A percentile compares a stretch with the other conserved stretches of the same genome.
Conservation (phyloP, 2,797 vertebrate species). For the Spinibarbus caldwelli region DNA sequence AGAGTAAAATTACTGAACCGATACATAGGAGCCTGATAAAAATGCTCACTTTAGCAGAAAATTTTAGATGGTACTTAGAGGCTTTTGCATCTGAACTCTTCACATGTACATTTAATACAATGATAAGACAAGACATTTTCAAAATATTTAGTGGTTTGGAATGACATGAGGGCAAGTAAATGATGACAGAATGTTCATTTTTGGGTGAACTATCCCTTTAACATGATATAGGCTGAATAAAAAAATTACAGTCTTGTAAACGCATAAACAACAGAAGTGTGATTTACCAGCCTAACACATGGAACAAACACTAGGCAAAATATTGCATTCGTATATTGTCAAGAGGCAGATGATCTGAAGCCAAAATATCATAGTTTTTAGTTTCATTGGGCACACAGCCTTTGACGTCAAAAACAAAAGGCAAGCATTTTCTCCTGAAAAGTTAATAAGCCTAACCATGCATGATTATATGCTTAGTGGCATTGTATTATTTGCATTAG, state of each 20-base stretch:
- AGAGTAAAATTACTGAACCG: background rate
- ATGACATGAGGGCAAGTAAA: background rate
- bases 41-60: background rate
- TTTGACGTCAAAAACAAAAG: background rate
- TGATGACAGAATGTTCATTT: background rate
- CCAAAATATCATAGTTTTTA: background rate
- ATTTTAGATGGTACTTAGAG: too few species aligned
- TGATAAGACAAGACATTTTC: background rate
- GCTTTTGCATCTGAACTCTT: too few species aligned
- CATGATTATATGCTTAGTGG: background rate
- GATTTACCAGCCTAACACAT: background rate
- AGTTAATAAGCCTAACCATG: background rate
- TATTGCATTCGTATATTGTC: background rate
- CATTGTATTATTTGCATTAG: background rate
- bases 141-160: background rate
- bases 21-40: background rate
- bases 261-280: background rate
- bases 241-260: background rate
- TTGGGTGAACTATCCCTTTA: background rate
- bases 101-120: background rate
- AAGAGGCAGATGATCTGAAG: background rate
- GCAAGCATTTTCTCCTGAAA: background rate
- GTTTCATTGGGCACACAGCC: background rate
- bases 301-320: background rate
- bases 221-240: background rate